Base-by-base conservation (phyloP, 2,888 invertebrate species). In the Chorisops tibialis region DNA sequence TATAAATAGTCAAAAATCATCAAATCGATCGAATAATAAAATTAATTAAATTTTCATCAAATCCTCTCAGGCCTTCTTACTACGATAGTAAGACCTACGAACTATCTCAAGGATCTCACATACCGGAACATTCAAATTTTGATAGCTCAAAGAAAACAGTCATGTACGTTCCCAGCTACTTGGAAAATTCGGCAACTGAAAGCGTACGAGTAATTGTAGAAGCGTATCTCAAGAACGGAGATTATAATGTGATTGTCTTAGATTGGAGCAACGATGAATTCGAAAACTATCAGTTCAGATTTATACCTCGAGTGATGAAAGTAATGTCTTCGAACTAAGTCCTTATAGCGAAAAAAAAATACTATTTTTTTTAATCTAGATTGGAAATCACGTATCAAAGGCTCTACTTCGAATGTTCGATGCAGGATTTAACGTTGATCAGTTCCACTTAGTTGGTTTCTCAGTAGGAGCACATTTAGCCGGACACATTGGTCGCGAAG, bases 151-250 rank as follows among this genome's bases (percentile, higher is more conserved):
- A 30, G 35, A 59, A 59, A 5, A 81, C 81, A 5, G 78, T 81
- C 1, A 66, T 82, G 2, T 82, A 82, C 70, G 74, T 80, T 21
- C 82, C 82, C 69, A 82, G 82, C 4, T 82, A 80, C 67, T 79
- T 80, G 65, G 82, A 82, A 68, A 74, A 79, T 1, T 78, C 81
- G 1, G 75, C 77, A 41, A 77, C 80, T 62, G 79, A 81, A 68
- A 82, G 82, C 69, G 75, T 81, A 65, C 76, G 79, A 77, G 62
- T 63, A 7, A 63, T 67, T 1, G 59, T 59, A 12, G 61, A 65
- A 30, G 63, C 68, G 3, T 68, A 68, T 51, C 11, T 63, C 9
- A 61, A 61, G 21, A 56, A 66, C 1, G 59, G 61, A n/a, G 68
- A 67, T 63, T 66, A 68, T 38, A 68, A 67, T 56, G 52, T 65